phyloP scores from a whole-genome alignment of 1,140 invertebrate genomes.

The Zaprionus kolodkinae region DNA sequence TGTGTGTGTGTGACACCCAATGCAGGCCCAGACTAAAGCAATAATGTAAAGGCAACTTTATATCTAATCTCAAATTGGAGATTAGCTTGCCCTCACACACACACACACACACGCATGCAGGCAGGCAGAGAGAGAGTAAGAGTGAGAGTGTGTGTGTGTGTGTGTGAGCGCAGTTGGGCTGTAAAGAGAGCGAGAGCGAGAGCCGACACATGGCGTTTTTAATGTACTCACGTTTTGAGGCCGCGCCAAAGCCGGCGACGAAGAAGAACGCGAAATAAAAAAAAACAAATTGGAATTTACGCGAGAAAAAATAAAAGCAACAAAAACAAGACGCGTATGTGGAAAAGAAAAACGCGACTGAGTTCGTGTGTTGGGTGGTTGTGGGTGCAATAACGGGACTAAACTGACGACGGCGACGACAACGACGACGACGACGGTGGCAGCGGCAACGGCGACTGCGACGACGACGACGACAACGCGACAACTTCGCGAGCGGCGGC shows the following conservation, averaged over 20 bases:
- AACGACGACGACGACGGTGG: neutral
- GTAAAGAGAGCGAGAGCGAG: neutral
- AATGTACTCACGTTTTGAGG: slow-evolving; percentile 55
- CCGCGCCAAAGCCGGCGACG: slow-evolving; percentile 51
- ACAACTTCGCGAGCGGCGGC: slow-evolving; percentile 75
- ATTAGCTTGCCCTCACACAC: slow-evolving; percentile 56
- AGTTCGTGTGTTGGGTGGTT: slow-evolving; percentile 12
- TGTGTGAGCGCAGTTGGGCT: neutral
- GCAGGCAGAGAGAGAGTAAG: neutral
- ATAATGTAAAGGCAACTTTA: slow-evolving; percentile 45
- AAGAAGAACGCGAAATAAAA: neutral
- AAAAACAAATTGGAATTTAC: slow-evolving; percentile 23
- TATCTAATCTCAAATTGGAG: slow-evolving; percentile 74
- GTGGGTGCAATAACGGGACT: slow-evolving; percentile 46
- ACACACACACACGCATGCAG: slow-evolving; percentile 28
- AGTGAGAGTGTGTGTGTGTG: neutral
- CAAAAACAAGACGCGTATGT: neutral
- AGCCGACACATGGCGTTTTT: slow-evolving; percentile 9
- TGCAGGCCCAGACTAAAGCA: slow-evolving; percentile 43
- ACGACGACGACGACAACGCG: slow-evolving; percentile 45
- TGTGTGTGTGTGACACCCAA: slow-evolving; percentile 7
- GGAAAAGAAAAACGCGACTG: no score
- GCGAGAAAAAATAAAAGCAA: slow-evolving; percentile 11
- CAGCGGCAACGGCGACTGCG: neutral
- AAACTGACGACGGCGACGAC: slow-evolving; percentile 27